Evolutionary conservation across 2,888 invertebrate genomes (phyloP).

Genomic region (Andrena praecox): DNA sequence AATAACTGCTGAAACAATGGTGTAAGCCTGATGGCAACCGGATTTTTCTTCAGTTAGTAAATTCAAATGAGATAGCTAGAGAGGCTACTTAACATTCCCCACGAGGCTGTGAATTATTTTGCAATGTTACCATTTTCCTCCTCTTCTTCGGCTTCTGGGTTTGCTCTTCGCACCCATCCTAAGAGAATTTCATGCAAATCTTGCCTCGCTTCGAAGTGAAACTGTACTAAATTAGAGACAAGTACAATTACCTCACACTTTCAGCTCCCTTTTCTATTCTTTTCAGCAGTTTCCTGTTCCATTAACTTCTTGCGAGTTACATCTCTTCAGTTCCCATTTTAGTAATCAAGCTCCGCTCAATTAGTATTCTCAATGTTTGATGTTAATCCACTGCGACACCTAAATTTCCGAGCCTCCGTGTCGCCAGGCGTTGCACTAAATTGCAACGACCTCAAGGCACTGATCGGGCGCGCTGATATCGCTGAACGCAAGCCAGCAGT

Average conservation of each 20-base stretch:
- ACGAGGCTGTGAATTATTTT: conserved; percentile 29
- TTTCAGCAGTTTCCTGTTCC: not conserved
- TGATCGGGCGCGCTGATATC: not conserved
- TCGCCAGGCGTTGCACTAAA: too few relatives aligned
- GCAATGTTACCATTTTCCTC: conserved; percentile 18
- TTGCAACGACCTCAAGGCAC: not conserved
- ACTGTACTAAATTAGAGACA: conserved; percentile 18
- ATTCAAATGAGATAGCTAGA: conserved; percentile 37
- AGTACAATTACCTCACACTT: conserved; percentile 28
- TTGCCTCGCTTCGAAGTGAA: not conserved
- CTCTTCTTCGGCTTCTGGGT: not conserved
- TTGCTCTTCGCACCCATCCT: not conserved
- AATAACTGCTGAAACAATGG: conserved; percentile 49
- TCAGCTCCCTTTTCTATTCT: not conserved
- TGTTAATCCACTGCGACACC: too few relatives aligned
- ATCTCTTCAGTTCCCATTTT: too few relatives aligned
- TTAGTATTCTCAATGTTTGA: too few relatives aligned
- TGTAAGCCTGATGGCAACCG: conserved; percentile 9
- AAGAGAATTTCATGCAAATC: not conserved
- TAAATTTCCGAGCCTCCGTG: too few relatives aligned
- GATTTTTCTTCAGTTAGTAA: conserved; percentile 44
- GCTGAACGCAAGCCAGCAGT: not conserved
- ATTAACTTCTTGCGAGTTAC: not conserved
- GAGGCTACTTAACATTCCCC: conserved; percentile 39
- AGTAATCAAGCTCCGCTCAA: too few relatives aligned